A percentile compares a stretch with the other conserved stretches of the same genome.
These are phyloP conservation scores for Drosophila sproati DNA, from an alignment of 1,140 invertebrate species.

Conservation along the genomic window DNA sequence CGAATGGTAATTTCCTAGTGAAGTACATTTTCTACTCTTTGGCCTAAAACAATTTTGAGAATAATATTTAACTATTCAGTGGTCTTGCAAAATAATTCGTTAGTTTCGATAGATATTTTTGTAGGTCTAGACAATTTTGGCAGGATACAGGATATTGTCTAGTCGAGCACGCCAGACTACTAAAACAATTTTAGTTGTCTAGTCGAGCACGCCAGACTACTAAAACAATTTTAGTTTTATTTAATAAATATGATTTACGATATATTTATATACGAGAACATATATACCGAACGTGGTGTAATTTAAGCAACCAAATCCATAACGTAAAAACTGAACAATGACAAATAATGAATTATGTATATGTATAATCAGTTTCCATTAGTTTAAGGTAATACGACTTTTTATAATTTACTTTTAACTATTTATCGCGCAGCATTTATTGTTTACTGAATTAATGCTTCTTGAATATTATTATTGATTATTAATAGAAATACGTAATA, in stretches of 20 bases:
- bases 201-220: neutral
- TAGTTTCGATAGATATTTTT: neutral
- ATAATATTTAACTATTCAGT: no score
- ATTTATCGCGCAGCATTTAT: slow-evolving; percentile 4
- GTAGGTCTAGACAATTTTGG: neutral
- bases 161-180: neutral
- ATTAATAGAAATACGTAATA: slow-evolving; percentile 55
- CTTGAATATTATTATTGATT: slow-evolving; percentile 35
- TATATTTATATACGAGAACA: slow-evolving; percentile 29
- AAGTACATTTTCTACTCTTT: no score
- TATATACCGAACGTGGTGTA: slow-evolving; percentile 32
- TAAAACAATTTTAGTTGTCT: neutral
- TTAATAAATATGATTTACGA: slow-evolving; percentile 17
- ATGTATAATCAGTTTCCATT: slow-evolving; percentile 58
- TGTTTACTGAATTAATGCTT: slow-evolving; percentile 29
- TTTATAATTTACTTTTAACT: slow-evolving; percentile 20
- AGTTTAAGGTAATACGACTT: slow-evolving; percentile 38
- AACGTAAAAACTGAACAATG: slow-evolving; percentile 78
- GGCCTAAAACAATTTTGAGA: no score
- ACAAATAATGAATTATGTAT: slow-evolving; percentile 79
- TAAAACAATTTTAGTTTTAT: neutral
- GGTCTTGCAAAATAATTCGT: no score
- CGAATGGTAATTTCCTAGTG: neutral
- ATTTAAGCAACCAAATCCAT: slow-evolving; percentile 66
- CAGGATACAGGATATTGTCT: slow-evolving; percentile 2